A percentile compares a stretch with the other conserved stretches of the same genome.
These are phyloP conservation scores for Orchestia grillus DNA, from an alignment of 1,140 invertebrate species.

Conservation along the genomic window DNA sequence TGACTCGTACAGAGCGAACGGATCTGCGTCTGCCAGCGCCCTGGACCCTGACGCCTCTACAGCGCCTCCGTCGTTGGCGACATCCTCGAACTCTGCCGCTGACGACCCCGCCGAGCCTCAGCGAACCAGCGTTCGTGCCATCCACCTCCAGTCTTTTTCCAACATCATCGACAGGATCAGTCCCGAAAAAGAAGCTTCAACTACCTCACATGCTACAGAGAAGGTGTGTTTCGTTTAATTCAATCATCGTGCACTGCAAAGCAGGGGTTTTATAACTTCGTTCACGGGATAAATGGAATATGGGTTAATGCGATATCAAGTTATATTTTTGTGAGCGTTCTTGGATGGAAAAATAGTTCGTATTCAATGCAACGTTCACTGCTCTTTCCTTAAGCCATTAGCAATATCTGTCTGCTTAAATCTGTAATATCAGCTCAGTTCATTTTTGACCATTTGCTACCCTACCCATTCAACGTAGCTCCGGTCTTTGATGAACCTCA, in stretches of 20 bases:
- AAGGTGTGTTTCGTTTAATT: neutral
- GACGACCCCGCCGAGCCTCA: neutral
- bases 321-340: neutral
- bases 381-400: neutral
- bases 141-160: conserved; percentile 62
- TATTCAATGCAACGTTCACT: neutral
- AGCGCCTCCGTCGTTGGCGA: neutral
- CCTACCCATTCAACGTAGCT: too few relatives aligned
- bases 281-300: neutral
- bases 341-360: neutral
- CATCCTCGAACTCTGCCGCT: neutral
- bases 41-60: neutral
- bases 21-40: neutral
- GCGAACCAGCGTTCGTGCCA: neutral
- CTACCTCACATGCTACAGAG: neutral
- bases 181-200: conserved; percentile 62
- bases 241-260: neutral
- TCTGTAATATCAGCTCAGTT: too few relatives aligned
- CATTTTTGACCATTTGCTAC: too few relatives aligned
- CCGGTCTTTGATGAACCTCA: too few relatives aligned
- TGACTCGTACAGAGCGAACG: neutral
- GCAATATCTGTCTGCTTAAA: neutral
- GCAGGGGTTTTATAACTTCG: neutral
- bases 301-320: neutral
- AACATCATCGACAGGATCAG: conserved; percentile 67